Base-by-base conservation (phyloP, 2,888 invertebrate species). In the Agelastica alni region DNA sequence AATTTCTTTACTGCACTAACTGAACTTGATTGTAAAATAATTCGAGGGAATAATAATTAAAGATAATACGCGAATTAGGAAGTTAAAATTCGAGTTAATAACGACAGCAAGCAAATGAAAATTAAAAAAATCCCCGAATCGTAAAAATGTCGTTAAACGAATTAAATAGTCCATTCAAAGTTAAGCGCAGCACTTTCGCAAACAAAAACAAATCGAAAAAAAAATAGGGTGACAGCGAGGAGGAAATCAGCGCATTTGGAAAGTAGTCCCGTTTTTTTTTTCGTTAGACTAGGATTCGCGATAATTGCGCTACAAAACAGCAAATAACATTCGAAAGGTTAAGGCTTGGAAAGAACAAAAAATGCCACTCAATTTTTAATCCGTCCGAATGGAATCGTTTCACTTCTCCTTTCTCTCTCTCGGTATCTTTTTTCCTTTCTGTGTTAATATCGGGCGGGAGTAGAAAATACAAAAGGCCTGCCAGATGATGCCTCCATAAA, bases 401-500 rank as follows among this genome's bases (percentile, higher is more conserved):
- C 9, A 10, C 10, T 10, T 5, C 4, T 26, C 9, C 26, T 22
- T 17, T 10, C 41, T 26, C 7, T 37, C 17, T 14, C 12, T 26
- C 28, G 7, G 31, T 10, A 10, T 32, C 9, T 17, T 26, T n/a
- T 36, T 47, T 26, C 26, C 9, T 43, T n/a, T n/a, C n/a, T n/a
- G n/a, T n/a, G n/a, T n/a, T n/a, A n/a, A n/a, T n/a, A n/a, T 17
- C 28, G 13, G 17, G 31, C 20, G 18, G n/a, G 31, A 10, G 7
- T 12, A 46, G 20, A 48, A 32, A 53, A 53, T 42, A 49, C 45
- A 44, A 45, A 53, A 44, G 52, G 58, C 51, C 45, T 66, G 70
- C 69, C 71, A 69, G 71, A 71, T 71, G 70, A 72, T 70, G 69
- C 69, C 63, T 65, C 67, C 62, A 65, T 72, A 72, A 73, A 72